Evolutionary conservation across 2,113 vertebrate species (phyloP), one percentile per base, ranked within the genome.

Genomic region (Lethenteron camtschaticum): DNA sequence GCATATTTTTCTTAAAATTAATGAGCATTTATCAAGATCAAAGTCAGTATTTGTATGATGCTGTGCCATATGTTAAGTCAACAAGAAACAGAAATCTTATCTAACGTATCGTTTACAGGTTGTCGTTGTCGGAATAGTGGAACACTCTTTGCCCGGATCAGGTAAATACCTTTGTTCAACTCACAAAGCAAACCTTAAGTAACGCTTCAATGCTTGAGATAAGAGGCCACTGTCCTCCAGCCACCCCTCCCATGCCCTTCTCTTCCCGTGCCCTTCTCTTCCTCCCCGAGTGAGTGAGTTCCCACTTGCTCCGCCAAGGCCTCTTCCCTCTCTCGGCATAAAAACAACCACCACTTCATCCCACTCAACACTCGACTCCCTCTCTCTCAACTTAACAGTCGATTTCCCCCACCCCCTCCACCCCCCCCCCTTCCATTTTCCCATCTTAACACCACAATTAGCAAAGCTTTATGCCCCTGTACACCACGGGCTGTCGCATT

Each of bases 101-200:
- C 56, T 13, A 14, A n/a, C 57, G 58, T 10, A 66, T 75, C 60
- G 58, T 63, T 74, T 79, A 13, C 76, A 97, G 92, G 86, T 94
- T 80, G 92, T 97, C 75, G 95, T 96, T 75, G 92, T 97, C 66
- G 92, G 91, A 71, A 84, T 94, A 56, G 86, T 96, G 77, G 92
- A 97, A 71, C 91, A 90, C 9, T 86, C 87, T 4, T 92, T 87
- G 5, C 83, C 87, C 71, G 81, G 88, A 0, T 95, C 91, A 81
- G 92, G 92, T 85, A 76, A 83, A 72, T 20, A 7, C 68, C 60
- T 68, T 56, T 57, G 24, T 57, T 55, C 9, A 8, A 55, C 20
- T 6, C 9, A 3, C 59, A 56, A 55, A n/a, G 56, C 9, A 56
- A 4, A 58, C 57, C 4, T 24, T 12, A 2, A 16, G 56, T 9